Evolutionary conservation across 2,113 vertebrate genomes (phyloP), one percentile per base, ranked within the genome.

Genomic region (Atherinomorus stipes): DNA sequence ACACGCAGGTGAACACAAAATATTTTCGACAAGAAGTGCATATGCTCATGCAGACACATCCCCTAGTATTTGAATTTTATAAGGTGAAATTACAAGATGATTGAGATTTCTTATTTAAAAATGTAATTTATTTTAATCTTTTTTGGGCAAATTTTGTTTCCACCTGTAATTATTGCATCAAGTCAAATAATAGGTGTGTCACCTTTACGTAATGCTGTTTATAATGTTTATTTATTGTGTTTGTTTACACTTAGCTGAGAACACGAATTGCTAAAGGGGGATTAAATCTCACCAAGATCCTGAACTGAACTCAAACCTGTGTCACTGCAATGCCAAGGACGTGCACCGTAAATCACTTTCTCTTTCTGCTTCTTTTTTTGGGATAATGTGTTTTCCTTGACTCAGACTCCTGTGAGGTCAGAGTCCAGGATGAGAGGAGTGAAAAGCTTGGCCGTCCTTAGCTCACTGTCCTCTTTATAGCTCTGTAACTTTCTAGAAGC

Each of bases 401-500:
- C 21, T 52, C 11, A 11, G 57, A 61, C 21, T 60, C 21, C 7
- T n/a, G 1, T 47, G 18, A 57, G 50, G 45, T 52, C 50, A 25
- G 22, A 57, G n/a, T 54, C 16, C 11, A 63, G 42, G 26, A 22
- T 10, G 38, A 40, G 10, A 56, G 59, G 50, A 71, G 50, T 3
- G 53, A 57, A 68, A 53, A 56, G 57, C 34, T 50, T 52, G 25
- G 69, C 62, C 7, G 45, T 76, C 81, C 71, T 74, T 38, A 44
- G 34, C 38, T 75, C 68, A 77, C 78, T 28, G 21, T 37, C 37
- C 65, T 64, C 50, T 84, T 85, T 77, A 74, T 58, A 62, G 60
- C 64, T 53, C 50, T 42, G 59, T 23, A 75, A 71, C 65, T 86
- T 81, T 86, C 65, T 25, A 63, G 69, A 84, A 50, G 57, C 81